Evolutionary conservation across 2,888 invertebrate genomes (phyloP).

Genomic region (Philonicus albiceps): DNA sequence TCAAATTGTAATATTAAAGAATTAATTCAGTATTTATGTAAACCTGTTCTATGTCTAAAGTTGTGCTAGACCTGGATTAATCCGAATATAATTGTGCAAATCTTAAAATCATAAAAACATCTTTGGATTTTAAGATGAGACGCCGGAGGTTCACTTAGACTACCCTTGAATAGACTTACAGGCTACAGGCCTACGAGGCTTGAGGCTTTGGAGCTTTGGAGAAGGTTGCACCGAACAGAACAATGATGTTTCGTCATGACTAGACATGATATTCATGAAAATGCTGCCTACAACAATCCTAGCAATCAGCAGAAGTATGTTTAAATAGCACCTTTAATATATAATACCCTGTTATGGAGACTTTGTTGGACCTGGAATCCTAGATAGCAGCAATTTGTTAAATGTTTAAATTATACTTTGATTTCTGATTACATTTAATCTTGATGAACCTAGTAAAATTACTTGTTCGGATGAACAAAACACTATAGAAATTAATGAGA

Average conservation of each 20-base stretch:
- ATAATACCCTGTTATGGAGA: neutral
- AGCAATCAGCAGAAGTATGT: neutral
- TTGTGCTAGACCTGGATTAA: neutral
- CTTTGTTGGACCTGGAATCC: neutral
- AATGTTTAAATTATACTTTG: neutral
- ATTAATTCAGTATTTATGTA: neutral
- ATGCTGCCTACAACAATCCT: neutral
- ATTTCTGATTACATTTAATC: neutral
- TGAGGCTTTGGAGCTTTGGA: too few species aligned
- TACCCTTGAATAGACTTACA: too few species aligned
- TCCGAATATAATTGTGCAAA: neutral
- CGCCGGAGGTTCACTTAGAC: neutral
- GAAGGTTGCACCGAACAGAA: neutral
- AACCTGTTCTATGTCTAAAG: neutral
- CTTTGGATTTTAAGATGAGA: neutral
- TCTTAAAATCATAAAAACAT: neutral
- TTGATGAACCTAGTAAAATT: neutral
- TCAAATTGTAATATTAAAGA: neutral
- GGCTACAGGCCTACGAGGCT: too few species aligned
- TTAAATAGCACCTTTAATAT: neutral
- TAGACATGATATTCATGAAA: neutral
- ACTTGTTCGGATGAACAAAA: neutral
- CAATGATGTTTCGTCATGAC: neutral
- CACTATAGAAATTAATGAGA: neutral
- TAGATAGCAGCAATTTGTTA: neutral